These are phyloP conservation scores for Aspidiotus destructor DNA, from an alignment of 2,888 invertebrate genomes.

Conservation along the genomic window DNA sequence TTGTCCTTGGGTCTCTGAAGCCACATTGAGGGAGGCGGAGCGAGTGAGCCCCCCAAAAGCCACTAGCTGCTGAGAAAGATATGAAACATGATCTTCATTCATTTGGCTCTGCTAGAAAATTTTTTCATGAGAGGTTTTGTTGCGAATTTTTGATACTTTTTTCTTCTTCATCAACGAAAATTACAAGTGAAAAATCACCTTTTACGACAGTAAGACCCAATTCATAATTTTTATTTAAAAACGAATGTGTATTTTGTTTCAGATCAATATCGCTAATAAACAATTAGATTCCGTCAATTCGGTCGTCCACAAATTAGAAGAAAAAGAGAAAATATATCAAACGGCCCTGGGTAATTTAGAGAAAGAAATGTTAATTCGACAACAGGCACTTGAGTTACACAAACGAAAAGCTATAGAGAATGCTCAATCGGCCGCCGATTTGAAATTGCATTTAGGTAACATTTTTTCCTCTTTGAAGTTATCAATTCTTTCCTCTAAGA, in stretches of 20 bases:
- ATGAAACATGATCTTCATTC: no score
- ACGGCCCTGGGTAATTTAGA: conserved; percentile 85
- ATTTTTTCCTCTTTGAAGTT: conserved; percentile 1
- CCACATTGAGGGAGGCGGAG: no score
- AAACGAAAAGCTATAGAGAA: conserved; percentile 95
- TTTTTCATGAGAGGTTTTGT: no score
- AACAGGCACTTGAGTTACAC: conserved; percentile 96
- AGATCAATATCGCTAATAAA: conserved; percentile 66
- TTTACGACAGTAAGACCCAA: no score
- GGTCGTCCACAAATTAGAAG: conserved; percentile 86
- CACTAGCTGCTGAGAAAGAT: no score
- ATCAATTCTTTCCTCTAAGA: not conserved
- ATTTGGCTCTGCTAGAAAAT: no score
- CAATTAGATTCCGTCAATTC: conserved; percentile 92
- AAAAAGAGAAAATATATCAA: conserved; percentile 87
- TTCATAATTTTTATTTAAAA: no score
- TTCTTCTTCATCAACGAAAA: not conserved
- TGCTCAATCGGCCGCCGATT: conserved; percentile 91
- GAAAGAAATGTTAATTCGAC: conserved; percentile 82
- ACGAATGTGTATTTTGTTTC: conserved; percentile 28
- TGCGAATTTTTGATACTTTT: no score
- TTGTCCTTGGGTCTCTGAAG: no score
- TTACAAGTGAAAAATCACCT: no score
- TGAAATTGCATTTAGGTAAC: conserved; percentile 81
- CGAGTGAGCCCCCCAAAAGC: no score